Evolutionary conservation across 2,113 vertebrate species (phyloP).

Genomic region (Rhinopomastus cyanomelas): DNA sequence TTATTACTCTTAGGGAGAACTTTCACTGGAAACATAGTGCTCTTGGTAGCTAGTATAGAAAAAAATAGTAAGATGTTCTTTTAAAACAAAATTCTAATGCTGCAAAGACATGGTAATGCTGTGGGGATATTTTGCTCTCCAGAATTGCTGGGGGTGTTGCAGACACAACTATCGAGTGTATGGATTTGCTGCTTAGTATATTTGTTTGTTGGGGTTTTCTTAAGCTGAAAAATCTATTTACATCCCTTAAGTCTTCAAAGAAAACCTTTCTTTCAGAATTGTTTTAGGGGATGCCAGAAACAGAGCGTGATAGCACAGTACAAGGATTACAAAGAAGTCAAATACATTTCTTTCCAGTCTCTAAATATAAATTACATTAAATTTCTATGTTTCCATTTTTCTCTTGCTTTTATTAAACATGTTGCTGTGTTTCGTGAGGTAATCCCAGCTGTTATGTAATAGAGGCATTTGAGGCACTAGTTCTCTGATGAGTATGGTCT

Average conservation of each 20-base stretch:
- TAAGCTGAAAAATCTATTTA: constrained; percentile 44
- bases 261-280: not conserved
- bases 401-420: not conserved
- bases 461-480: not conserved
- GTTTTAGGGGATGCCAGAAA: not conserved
- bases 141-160: not conserved
- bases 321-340: not conserved
- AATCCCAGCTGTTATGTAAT: not conserved
- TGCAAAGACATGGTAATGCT: not conserved
- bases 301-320: not conserved
- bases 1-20: not conserved
- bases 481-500: not conserved
- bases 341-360: not conserved
- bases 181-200: constrained; percentile 8
- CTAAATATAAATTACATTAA: not conserved
- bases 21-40: not conserved
- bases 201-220: not conserved
- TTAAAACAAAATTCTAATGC: not conserved
- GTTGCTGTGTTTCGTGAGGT: not conserved
- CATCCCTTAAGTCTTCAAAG: constrained; percentile 6
- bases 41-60: not conserved
- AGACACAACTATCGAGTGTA: not conserved
- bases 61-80: not conserved
- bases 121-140: not conserved
- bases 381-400: not conserved